Evolutionary conservation across 1,140 invertebrate genomes (phyloP).

Genomic region (Adoxophyes honmai): DNA sequence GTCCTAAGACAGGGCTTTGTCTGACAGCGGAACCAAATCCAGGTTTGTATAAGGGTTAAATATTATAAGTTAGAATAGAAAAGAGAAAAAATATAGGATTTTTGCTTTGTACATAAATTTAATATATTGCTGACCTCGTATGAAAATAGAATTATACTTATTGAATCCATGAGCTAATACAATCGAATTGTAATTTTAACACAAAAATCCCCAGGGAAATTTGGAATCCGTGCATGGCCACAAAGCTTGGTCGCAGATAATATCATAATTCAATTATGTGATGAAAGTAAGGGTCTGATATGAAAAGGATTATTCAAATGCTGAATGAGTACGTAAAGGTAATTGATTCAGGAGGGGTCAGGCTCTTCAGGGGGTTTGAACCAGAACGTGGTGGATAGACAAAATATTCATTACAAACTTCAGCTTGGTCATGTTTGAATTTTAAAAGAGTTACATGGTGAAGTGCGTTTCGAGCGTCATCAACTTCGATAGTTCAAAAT

Average conservation of each 20-base stretch:
- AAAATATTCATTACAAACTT: not conserved
- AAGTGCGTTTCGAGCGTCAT: no score
- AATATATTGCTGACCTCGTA: no score
- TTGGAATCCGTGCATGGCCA: not conserved
- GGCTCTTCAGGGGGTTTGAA: not conserved
- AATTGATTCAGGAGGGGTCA: conserved; percentile 7
- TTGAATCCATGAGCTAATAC: not conserved
- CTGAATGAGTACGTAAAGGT: conserved; percentile 12
- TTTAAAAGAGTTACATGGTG: no score
- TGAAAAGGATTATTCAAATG: conserved; percentile 13
- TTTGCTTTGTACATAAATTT: no score
- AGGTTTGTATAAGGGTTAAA: no score
- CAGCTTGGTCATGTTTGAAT: no score
- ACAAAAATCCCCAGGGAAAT: not conserved
- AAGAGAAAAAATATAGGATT: no score
- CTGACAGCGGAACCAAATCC: no score
- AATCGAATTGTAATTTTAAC: not conserved
- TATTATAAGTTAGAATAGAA: no score
- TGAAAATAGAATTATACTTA: no score
- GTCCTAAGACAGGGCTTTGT: no score
- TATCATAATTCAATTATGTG: conserved; percentile 12
- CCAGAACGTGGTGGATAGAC: not conserved
- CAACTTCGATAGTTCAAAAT: no score
- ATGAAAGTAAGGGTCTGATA: conserved; percentile 5
- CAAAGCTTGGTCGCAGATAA: conserved; percentile 4